These are phyloP conservation scores for Spongilla lacustris DNA, from an alignment of 37 sponge, comb jelly and placozoan genomes.

Conservation along the genomic window DNA sequence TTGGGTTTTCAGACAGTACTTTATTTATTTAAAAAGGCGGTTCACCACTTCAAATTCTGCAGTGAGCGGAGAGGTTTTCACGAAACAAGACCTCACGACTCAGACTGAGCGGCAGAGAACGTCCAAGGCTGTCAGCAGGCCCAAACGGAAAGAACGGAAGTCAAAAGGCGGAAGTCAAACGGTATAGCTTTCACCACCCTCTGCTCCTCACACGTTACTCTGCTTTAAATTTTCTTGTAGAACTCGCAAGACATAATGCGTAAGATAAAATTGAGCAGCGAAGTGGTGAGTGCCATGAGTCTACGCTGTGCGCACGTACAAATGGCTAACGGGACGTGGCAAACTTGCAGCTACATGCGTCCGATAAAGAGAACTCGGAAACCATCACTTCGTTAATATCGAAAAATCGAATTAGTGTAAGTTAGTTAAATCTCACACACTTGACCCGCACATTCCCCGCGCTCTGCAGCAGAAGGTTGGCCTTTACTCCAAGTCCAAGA, in stretches of 20 bases:
- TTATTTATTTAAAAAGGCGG: too few species aligned
- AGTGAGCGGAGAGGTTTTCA: constrained; percentile 21
- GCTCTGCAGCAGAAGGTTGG: constrained; percentile 31
- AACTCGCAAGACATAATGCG: background rate
- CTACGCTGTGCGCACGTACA: too few species aligned
- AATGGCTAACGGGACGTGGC: too few species aligned
- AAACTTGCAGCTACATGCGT: background rate
- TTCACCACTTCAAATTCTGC: too few species aligned
- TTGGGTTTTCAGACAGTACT: too few species aligned
- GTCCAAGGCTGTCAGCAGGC: constrained; percentile 3
- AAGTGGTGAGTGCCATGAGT: background rate
- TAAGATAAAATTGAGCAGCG: background rate
- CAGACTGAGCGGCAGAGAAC: background rate
- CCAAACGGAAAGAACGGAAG: constrained; percentile 2
- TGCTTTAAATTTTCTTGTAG: background rate
- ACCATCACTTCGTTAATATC: background rate
- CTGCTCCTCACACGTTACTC: background rate
- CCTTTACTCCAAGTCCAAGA: constrained; percentile 11
- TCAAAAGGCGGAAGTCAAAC: background rate
- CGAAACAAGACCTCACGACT: background rate
- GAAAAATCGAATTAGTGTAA: background rate
- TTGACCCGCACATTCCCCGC: too few species aligned
- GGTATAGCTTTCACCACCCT: background rate
- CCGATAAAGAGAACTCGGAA: background rate
- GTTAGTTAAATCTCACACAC: background rate